Base-by-base conservation (phyloP, 37 sponge, comb jelly and placozoan genomes). In the Lycopodina hypogea region DNA sequence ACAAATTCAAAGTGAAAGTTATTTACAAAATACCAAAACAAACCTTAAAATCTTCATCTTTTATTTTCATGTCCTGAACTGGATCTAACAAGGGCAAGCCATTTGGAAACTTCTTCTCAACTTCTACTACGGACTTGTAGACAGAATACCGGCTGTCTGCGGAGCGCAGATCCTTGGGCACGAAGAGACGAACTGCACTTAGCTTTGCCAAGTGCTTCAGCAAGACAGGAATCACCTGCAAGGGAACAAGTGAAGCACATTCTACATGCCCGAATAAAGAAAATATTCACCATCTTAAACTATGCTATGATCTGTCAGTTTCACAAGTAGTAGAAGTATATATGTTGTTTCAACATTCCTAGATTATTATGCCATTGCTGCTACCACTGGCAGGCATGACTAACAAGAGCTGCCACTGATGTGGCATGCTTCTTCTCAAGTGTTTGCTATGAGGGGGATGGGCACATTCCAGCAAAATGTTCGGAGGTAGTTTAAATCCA, bases 71-170 rank as follows among this genome's bases (percentile, higher is more conserved):
- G 30, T 73, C 74, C 70, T 87, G 78, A 30, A 90, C 80, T 8
- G 99, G 99, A 71, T 98, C 96, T 42, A 98, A 84, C 24, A 84
- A 80, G 14, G 99, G 94, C 8, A 96, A 72, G 0, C 91, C 95
- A 41, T 91, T 86, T 18, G 92, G 86, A 78, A 98, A 98, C 50
- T 92, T 80, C 67, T 88, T 88, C 88, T 80, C 53, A 1, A 98
- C 96, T 61, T 91, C 99, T 56, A 78, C 74, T 18, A 94, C 84
- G 28, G 94, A 80, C 68, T 84, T 90, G 40, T 80, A 41, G 56
- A 94, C 91, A 66, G 67, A 72, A 38, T 53, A 36, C 61, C 86
- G 37, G 61, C 56, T 82, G 42, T 92, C 90, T 32, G 83, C 21
- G 7, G 90, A 84, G 38, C 93, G 84, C 7, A 98, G 62, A 79